These are phyloP conservation scores for Cetonia aurata DNA, from an alignment of 2,888 invertebrate species.

Conservation along the genomic window DNA sequence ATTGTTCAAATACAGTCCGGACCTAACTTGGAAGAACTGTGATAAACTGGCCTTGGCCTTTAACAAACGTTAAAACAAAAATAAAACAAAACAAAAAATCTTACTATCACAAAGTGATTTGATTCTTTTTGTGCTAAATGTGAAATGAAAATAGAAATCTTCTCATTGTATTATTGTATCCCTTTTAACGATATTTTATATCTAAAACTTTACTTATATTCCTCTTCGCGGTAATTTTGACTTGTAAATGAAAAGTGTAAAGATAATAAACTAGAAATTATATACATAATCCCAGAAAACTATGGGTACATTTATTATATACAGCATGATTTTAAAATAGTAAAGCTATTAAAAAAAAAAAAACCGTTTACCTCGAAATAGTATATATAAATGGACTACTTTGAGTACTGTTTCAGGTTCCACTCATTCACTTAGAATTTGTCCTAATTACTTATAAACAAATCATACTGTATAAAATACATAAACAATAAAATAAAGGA, in stretches of 20 bases:
- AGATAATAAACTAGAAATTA: constrained; percentile 40
- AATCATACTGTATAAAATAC: constrained; percentile 36
- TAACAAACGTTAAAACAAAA: constrained; percentile 63
- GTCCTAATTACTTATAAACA: background rate
- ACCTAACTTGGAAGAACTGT: constrained; percentile 64
- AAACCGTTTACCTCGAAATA: no score
- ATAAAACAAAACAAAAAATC: constrained; percentile 54
- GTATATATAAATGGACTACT: no score
- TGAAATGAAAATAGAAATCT: constrained; percentile 25
- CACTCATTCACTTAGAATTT: no score
- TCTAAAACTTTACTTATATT: constrained; percentile 37
- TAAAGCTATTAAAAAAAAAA: background rate
- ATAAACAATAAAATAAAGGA: constrained; percentile 39
- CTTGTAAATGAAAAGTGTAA: constrained; percentile 38
- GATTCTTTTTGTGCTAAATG: constrained; percentile 22
- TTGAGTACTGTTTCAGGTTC: no score
- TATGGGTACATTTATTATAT: constrained; percentile 36
- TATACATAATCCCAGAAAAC: constrained; percentile 40
- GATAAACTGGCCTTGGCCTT: constrained; percentile 66
- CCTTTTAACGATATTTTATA: constrained; percentile 44
- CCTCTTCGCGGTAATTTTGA: constrained; percentile 32
- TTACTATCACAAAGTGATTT: constrained; percentile 51
- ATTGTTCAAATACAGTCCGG: constrained; percentile 45
- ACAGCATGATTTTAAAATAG: constrained; percentile 24
- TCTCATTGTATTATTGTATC: constrained; percentile 10